phyloP scores from a whole-genome alignment of 2,113 vertebrate genomes.

The Litocranius walleri region DNA sequence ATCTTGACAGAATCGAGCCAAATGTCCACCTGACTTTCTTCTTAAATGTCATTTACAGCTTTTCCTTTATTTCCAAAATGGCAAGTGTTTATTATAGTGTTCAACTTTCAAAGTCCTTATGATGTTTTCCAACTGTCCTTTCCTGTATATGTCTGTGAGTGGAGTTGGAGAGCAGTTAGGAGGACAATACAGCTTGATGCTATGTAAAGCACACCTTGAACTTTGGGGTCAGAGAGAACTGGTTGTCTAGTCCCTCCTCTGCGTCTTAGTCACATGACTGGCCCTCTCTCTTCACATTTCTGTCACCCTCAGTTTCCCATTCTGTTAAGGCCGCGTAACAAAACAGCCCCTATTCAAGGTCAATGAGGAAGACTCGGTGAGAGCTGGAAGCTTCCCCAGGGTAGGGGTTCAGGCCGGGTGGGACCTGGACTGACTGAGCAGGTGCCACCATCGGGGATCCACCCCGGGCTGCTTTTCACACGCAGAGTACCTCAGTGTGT shows the following conservation, averaged over 20 bases:
- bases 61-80: constrained; percentile 27
- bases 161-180: not conserved
- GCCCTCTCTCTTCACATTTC: not conserved
- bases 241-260: not conserved
- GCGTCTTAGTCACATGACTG: not conserved
- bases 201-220: not conserved
- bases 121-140: not conserved
- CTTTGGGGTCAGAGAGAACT: not conserved
- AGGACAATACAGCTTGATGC: not conserved
- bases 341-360: not conserved
- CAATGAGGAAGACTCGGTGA: not conserved
- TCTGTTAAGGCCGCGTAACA: not conserved
- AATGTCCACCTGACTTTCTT: not conserved
- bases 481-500: not conserved
- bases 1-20: not conserved
- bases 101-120: not conserved
- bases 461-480: not conserved
- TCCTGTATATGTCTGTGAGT: not conserved
- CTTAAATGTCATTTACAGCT: not conserved
- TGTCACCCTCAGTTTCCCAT: not conserved
- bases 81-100: not conserved
- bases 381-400: not conserved
- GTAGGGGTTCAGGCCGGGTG: not conserved
- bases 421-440: not conserved
- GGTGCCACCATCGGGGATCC: not conserved